These are phyloP conservation scores for Malurus alboscapulatus DNA, from an alignment of 2,113 vertebrate species.

Conservation along the genomic window DNA sequence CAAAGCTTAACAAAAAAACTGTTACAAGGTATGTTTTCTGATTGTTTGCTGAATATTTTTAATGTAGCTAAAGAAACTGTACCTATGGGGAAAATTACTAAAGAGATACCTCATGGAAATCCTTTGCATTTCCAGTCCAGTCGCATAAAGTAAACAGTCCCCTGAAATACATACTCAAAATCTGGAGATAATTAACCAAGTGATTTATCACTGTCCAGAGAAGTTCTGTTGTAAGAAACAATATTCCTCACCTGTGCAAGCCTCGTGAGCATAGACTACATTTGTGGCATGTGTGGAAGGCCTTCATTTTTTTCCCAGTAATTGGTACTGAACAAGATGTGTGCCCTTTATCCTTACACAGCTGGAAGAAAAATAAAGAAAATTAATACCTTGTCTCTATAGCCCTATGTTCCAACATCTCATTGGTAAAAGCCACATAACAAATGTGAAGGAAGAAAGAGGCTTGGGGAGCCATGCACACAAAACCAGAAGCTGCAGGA, in stretches of 20 bases:
- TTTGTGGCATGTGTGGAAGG: neutral
- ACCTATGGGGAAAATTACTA: neutral
- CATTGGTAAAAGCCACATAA: neutral
- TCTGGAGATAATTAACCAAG: neutral
- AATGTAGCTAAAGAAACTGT: neutral
- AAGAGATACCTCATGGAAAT: neutral
- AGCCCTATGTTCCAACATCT: neutral
- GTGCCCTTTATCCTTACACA: neutral
- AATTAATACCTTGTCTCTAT: neutral
- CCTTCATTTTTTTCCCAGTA: neutral
- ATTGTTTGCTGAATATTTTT: neutral
- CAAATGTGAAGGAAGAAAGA: neutral
- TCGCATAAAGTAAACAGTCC: neutral
- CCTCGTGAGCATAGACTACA: neutral
- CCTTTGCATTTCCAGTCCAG: neutral
- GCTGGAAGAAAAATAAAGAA: neutral
- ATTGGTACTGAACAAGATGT: neutral
- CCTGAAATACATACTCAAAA: neutral
- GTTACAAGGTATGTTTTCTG: neutral
- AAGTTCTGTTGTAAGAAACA: neutral
- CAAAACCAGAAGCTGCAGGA: neutral
- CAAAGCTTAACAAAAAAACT: neutral
- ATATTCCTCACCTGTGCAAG: neutral
- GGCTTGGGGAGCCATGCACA: neutral
- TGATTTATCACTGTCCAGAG: neutral